Evolutionary conservation across 2,113 vertebrate genomes (phyloP).

Genomic region (Plecturocebus donacophilus): DNA sequence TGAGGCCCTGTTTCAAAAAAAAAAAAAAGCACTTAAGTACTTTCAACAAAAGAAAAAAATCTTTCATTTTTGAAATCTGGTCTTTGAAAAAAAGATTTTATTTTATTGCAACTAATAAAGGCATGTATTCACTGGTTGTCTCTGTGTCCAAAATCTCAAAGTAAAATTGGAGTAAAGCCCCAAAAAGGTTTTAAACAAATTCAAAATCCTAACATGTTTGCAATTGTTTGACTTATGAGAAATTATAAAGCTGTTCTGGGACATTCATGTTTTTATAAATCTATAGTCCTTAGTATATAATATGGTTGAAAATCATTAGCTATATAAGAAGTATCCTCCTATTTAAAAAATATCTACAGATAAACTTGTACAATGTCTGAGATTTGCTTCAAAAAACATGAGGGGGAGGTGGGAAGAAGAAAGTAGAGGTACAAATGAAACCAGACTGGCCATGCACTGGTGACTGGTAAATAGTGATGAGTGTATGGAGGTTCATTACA

Average conservation of each 20-base stretch:
- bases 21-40: no score
- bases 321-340: background rate
- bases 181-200: conserved; percentile 31
- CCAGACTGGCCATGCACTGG: background rate
- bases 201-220: background rate
- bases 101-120: background rate
- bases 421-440: background rate
- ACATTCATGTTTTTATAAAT: background rate
- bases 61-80: background rate
- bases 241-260: background rate
- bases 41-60: background rate
- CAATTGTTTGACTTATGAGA: background rate
- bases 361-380: background rate
- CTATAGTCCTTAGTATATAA: background rate
- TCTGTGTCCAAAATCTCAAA: background rate
- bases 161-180: background rate
- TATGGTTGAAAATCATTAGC: background rate
- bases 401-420: background rate
- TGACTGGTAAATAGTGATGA: rapidly evolving
- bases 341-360: background rate
- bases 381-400: background rate
- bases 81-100: background rate
- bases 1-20: no score
- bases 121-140: background rate
- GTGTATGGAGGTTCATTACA: rapidly evolving